phyloP scores from a whole-genome alignment of 2,113 vertebrate genomes.

The Tragelaphus imberbis region DNA sequence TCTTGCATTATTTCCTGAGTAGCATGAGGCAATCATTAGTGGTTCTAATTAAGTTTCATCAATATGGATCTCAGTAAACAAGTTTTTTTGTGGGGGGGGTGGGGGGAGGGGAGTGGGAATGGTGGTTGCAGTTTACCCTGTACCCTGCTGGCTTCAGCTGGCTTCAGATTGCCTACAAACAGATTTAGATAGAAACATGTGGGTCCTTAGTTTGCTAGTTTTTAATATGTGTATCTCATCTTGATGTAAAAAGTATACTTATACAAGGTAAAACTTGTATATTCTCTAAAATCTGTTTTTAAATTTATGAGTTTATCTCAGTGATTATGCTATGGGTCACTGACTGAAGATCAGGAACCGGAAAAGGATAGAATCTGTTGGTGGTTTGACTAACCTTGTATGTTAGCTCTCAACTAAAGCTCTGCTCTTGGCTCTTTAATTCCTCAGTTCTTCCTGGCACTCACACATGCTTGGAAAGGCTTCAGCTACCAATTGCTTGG shows the following conservation, averaged over 20 bases:
- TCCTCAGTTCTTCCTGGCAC: neutral
- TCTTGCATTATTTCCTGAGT: constrained; percentile 40
- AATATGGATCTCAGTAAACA: neutral
- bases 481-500: neutral
- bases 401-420: neutral
- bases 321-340: neutral
- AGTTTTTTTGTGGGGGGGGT: neutral
- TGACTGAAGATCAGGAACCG: neutral
- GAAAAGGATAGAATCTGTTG: neutral
- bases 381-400: neutral
- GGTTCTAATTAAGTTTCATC: neutral
- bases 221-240: neutral
- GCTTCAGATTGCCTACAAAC: neutral
- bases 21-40: neutral
- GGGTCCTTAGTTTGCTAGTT: neutral
- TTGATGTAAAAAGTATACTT: neutral
- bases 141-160: neutral
- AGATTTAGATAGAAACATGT: neutral
- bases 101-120: neutral
- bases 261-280: neutral
- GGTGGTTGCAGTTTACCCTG: neutral
- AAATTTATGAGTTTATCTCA: neutral
- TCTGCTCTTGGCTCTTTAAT: neutral
- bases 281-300: constrained; percentile 2
- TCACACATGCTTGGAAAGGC: neutral